phyloP scores from a whole-genome alignment of 2,888 invertebrate genomes.

The Pemphredon lugubris region DNA sequence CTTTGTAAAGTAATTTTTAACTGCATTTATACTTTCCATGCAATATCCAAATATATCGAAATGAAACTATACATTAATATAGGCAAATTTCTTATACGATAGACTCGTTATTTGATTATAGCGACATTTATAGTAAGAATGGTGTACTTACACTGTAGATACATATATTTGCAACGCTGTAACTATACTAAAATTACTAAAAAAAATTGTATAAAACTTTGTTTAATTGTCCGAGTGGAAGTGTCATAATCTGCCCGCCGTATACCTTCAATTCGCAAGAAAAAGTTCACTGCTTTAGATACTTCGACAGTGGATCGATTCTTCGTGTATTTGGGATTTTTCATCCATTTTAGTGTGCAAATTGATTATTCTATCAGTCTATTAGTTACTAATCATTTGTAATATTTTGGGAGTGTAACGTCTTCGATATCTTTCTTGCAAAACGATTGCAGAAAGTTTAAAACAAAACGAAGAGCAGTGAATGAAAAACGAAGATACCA shows the following conservation, averaged over 20 bases:
- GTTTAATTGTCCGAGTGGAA: constrained; percentile 32
- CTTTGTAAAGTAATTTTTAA: constrained; percentile 54
- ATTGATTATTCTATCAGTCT: no score
- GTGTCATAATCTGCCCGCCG: constrained; percentile 40
- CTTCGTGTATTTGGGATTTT: constrained; percentile 4
- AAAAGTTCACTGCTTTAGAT: constrained; percentile 1
- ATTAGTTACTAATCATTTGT: no score
- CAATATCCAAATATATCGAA: constrained; percentile 54
- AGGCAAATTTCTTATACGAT: constrained; percentile 59
- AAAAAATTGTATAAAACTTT: constrained; percentile 34
- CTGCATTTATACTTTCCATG: constrained; percentile 58
- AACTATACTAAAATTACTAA: constrained; percentile 43
- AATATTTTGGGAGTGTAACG: no score
- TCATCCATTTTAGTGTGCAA: no score
- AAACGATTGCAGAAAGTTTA: no score
- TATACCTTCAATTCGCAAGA: constrained; percentile 16
- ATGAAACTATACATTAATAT: constrained; percentile 58
- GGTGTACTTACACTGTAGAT: constrained; percentile 55
- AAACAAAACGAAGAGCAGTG: no score
- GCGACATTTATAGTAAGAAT: constrained; percentile 38
- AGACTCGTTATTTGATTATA: constrained; percentile 52
- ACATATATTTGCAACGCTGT: constrained; percentile 37
- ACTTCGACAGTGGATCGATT: background rate
- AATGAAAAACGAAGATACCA: no score
- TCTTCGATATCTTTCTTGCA: no score